Conservation (phyloP, 2,797 vertebrate species). For the Clarias fuscus region DNA sequence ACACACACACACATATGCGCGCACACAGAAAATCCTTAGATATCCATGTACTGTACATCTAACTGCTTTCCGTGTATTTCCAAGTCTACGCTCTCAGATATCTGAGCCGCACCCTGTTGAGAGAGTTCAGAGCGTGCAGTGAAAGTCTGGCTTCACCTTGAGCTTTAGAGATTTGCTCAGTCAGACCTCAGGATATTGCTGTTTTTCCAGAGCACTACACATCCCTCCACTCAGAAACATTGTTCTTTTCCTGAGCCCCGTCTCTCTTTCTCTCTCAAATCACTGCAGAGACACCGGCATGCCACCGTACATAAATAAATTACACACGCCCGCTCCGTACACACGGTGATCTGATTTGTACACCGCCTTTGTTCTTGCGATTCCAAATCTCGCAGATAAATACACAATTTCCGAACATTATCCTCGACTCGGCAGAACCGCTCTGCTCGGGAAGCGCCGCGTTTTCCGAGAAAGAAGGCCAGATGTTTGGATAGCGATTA, state of each 20-base stretch:
- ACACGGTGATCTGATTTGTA: not conserved
- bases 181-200: conserved; percentile 29
- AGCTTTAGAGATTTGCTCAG: conserved; percentile 2
- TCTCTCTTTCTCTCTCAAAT: conserved; percentile 9
- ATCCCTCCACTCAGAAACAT: not conserved
- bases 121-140: not conserved
- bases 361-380: not conserved
- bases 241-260: not conserved
- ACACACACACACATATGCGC: not conserved
- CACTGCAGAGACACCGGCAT: not conserved
- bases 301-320: conserved; percentile 16
- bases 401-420: conserved; percentile 8
- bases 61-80: not conserved
- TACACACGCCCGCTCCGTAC: not conserved
- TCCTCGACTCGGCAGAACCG: not conserved
- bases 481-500: conserved; percentile 26
- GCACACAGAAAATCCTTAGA: not conserved
- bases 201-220: not conserved
- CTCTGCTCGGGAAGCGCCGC: not conserved
- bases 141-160: conserved; percentile 21
- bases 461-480: conserved; percentile 16
- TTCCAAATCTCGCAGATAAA: conserved; percentile 28
- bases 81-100: too few species aligned
- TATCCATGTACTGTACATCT: not conserved
- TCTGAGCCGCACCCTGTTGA: not conserved